A percentile compares a stretch with the other conserved stretches of the same genome.
Evolutionary conservation across 1,140 invertebrate species (phyloP).

Genomic region (Heliothis subflexa): DNA sequence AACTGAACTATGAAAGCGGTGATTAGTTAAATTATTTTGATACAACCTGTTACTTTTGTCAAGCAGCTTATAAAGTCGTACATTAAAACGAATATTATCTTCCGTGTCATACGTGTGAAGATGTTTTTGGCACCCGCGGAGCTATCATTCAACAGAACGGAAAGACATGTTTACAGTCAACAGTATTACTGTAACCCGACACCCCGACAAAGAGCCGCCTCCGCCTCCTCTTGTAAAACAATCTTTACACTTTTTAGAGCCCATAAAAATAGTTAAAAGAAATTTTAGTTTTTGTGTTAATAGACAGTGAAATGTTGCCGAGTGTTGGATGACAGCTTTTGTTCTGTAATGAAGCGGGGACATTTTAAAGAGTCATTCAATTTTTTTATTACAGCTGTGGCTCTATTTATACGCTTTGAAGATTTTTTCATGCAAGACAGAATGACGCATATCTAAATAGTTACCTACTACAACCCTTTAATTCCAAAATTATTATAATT

Average conservation of each 20-base stretch:
- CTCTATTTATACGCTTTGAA: slow-evolving; percentile 73
- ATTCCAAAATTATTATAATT: background rate
- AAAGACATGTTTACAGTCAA: slow-evolving; percentile 84
- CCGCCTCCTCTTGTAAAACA: slow-evolving; percentile 82
- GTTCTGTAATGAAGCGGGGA: slow-evolving; percentile 83
- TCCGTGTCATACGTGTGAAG: slow-evolving; percentile 42
- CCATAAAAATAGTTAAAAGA: slow-evolving; percentile 85
- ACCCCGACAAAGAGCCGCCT: slow-evolving; percentile 81
- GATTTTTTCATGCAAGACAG: slow-evolving; percentile 44
- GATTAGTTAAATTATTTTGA: background rate
- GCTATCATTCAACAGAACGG: slow-evolving; percentile 75
- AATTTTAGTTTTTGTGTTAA: slow-evolving; percentile 77
- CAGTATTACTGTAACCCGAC: slow-evolving; percentile 72
- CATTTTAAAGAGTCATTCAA: slow-evolving; percentile 74
- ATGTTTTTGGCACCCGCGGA: slow-evolving; percentile 69
- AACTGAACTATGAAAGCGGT: too few relatives aligned
- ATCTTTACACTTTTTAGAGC: slow-evolving; percentile 82
- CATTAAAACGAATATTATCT: slow-evolving; percentile 45
- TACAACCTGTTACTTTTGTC: slow-evolving; percentile 43
- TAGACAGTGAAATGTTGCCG: slow-evolving; percentile 85
- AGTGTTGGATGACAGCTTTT: slow-evolving; percentile 84
- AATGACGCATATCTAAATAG: background rate
- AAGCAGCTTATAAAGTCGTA: slow-evolving; percentile 22
- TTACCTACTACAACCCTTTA: background rate
- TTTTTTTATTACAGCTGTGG: slow-evolving; percentile 73